Evolutionary conservation across 2,888 invertebrate species (phyloP).

Genomic region (Ormia ochracea): DNA sequence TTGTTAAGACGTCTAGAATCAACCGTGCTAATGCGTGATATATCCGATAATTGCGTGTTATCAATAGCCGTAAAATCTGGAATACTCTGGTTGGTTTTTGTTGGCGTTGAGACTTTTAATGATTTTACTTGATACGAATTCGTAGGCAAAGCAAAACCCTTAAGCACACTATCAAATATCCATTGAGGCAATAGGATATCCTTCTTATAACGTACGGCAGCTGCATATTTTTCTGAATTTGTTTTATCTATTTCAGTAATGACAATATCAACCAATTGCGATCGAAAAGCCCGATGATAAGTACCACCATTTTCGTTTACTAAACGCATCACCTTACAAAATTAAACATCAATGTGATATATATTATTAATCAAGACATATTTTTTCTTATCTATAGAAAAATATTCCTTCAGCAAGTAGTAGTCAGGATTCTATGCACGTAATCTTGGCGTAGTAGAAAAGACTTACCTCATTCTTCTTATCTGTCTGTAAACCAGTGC

Average conservation of each 20-base stretch:
- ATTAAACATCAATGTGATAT: background rate
- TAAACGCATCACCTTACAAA: constrained; percentile 79
- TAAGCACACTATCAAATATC: constrained; percentile 86
- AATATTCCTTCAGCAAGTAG: too few species aligned
- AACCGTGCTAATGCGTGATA: constrained; percentile 72
- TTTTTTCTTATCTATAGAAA: too few species aligned
- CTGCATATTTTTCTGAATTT: constrained; percentile 74
- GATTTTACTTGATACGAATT: constrained; percentile 80
- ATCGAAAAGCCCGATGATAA: constrained; percentile 78
- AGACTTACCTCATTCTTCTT: constrained; percentile 72
- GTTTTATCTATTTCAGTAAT: constrained; percentile 73
- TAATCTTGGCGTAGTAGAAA: background rate
- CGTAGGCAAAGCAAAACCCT: constrained; percentile 83
- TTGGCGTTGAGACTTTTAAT: constrained; percentile 84
- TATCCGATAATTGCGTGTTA: constrained; percentile 71
- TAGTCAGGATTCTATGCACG: too few species aligned
- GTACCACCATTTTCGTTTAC: constrained; percentile 86
- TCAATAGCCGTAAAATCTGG: constrained; percentile 72
- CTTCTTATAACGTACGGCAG: constrained; percentile 75
- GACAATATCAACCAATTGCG: constrained; percentile 74
- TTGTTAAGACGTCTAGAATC: constrained; percentile 35
- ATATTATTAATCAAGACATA: too few species aligned
- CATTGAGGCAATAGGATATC: constrained; percentile 86
- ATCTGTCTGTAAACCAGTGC: constrained; percentile 81
- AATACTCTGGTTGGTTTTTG: constrained; percentile 75